Percentiles rank a stretch among this genome's conserved stretches.
Conservation (phyloP, 2,113 vertebrate genomes). For the Danio rerio region DNA sequence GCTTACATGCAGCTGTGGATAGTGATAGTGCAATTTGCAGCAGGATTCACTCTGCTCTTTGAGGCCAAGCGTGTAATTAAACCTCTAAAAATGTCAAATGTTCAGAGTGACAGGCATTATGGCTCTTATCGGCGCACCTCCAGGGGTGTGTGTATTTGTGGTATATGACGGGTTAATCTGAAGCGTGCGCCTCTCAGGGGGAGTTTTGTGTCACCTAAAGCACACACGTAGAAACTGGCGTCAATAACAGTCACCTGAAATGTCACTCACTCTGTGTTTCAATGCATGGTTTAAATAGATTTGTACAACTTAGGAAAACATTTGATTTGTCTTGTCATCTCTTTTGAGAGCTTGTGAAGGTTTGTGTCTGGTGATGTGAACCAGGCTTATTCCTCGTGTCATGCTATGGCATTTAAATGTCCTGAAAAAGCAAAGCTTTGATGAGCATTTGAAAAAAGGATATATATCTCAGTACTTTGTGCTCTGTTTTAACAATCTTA, state of each 20-base stretch:
- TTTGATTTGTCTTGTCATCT: not conserved
- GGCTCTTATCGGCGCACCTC: conserved; percentile 64
- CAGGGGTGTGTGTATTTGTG: conserved; percentile 57
- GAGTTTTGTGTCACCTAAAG: conserved; percentile 11
- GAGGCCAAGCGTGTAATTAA: conserved; percentile 81
- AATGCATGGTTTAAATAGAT: not conserved
- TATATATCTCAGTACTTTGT: not conserved
- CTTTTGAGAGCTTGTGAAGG: conserved; percentile 14
- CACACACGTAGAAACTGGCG: not conserved
- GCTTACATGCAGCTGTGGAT: conserved; percentile 64
- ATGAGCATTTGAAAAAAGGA: not conserved
- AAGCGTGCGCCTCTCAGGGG: not conserved
- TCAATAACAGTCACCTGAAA: not conserved
- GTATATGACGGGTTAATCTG: conserved; percentile 32
- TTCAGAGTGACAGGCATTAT: conserved; percentile 67
- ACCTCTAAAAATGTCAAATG: conserved; percentile 76
- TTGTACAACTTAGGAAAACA: not conserved
- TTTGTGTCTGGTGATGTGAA: conserved; percentile 17
- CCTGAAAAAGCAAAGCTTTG: conserved; percentile 10
- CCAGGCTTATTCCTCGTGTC: not conserved
- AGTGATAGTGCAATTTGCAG: conserved; percentile 68
- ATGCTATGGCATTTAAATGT: conserved; percentile 16
- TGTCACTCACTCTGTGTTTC: conserved; percentile 20
- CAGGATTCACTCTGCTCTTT: conserved; percentile 63
- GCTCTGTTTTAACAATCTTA: too few species aligned